Evolutionary conservation across 2,797 vertebrate species (phyloP), one percentile per base, ranked within the genome.

Genomic region (Phoeniculus purpureus): DNA sequence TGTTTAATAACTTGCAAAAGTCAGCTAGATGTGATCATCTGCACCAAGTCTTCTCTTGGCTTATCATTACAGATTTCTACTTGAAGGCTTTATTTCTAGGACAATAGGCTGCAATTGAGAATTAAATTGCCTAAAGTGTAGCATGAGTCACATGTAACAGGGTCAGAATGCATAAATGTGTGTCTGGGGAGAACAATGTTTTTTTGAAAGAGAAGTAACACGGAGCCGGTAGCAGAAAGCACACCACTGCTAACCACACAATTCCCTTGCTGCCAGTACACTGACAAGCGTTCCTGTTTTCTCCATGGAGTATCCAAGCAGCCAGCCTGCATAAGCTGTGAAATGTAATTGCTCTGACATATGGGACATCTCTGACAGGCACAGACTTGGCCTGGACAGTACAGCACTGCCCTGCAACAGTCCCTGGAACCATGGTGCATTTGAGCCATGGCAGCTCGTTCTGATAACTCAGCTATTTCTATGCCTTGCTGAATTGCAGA

Each of bases 11-110:
- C 58, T 87, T 87, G 55, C 45, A 80, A 85, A 84, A 77, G 47
- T 16, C 29, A 86, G 34, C 64, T 79, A 37, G 23, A 65, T 66
- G 88, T 79, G 72, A 87, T 80, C 79, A 92, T 80, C 81, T 84
- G 60, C 4, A 48, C 79, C 60, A 80, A 52, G 47, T 82, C 43
- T 93, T 87, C 47, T 31, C 59, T 85, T 71, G 80, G 65, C 66
- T 91, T 85, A 51, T 78, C 21, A 9, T 71, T 83, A 61, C 55
- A 70, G 60, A 82, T 85, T 93, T 67, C 65, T 68, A 47, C 66
- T 89, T 82, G n/a, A 85, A 87, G 31, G 45, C 55, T 81, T 86
- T 67, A 77, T 84, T 96, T 86, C 71, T 88, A 76, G 81, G 88
- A 62, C 66, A 45, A 59, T 55, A 66, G 66, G 50, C 71, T 87